Evolutionary conservation across 2,113 vertebrate genomes (phyloP).

Genomic region (Cheilinus undulatus): DNA sequence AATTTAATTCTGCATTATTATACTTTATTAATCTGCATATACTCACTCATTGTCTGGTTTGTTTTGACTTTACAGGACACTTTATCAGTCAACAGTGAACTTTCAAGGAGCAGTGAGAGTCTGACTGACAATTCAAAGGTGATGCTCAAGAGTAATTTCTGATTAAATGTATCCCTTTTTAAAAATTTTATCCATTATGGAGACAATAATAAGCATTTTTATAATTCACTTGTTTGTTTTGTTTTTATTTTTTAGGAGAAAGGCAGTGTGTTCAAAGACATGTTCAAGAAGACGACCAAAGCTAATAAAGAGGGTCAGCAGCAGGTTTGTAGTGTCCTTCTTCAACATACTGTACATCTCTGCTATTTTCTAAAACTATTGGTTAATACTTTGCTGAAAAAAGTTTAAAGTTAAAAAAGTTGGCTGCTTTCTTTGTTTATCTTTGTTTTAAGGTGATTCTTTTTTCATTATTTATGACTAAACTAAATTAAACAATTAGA

Average conservation of each 20-base stretch:
- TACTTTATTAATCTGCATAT: background rate
- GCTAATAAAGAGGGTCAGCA: constrained; percentile 34
- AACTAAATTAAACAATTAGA: too few relatives aligned
- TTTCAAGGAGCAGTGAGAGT: constrained; percentile 67
- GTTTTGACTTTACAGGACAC: constrained; percentile 40
- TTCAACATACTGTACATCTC: background rate
- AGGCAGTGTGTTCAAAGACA: constrained; percentile 62
- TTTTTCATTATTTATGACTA: too few relatives aligned
- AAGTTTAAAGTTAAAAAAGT: too few relatives aligned
- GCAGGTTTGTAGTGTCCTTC: constrained; percentile 31
- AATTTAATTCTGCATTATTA: background rate
- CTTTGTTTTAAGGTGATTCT: too few relatives aligned
- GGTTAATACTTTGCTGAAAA: too few relatives aligned
- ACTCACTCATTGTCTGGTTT: background rate
- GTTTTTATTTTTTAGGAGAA: constrained; percentile 59
- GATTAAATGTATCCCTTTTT: background rate
- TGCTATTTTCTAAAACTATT: background rate
- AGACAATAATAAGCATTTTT: too few relatives aligned
- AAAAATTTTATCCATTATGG: too few relatives aligned
- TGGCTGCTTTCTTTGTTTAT: too few relatives aligned
- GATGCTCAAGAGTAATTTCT: background rate
- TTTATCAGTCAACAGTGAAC: constrained; percentile 44
- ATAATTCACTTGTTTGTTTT: background rate
- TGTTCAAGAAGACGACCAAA: constrained; percentile 64
- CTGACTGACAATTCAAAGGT: constrained; percentile 60